Base-by-base conservation (phyloP, 30 jellyfish, hydroid and myxozoan species). In the Aurelia sp. region DNA sequence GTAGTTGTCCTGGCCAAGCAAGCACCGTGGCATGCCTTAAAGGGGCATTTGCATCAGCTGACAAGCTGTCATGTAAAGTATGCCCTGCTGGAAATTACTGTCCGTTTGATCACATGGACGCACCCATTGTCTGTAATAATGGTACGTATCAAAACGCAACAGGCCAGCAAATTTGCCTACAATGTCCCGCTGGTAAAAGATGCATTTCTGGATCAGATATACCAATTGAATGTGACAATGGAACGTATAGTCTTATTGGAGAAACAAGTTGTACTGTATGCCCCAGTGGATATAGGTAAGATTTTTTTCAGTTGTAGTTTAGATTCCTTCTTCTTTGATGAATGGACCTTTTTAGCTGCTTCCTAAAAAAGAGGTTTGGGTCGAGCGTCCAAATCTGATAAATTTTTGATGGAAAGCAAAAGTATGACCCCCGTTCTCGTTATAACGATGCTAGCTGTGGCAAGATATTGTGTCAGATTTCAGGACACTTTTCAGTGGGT, bases 81-180 rank as follows among this genome's bases (percentile, higher is more conserved):
- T 82, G 92, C 71, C 98, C 98, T 17, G 63, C 47, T 33, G 97
- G 97, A 4, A 37, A 22, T 69, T 75, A 85, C 82, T 90, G 97
- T 37, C 97, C 97, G 4, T 63, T 84, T 31, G 65, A 84, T 67
- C 10, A 66, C 53, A 16, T 80, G 51, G 76, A 78, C 5, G 62
- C 87, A n/a, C 87, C 87, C 18, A 60, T 76, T 13, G 76, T 53
- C 18, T 76, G 87, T 70, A 87, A n/a, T 13, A 93, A 93, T 77
- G 97, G 98, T 13, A 93, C 98, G 19, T 93, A 93, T 62, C 98
- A 93, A 64, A 80, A 93, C 47, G 92, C 76, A 3, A 84, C 96
- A 3, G 75, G 87, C 33, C 94, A 88, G 74, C 27, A 52, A 2
- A 31, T 63, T 2, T 93, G 98, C 64, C 77, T 55, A 12, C 78